A percentile compares a stretch with the other conserved stretches of the same genome.
These are phyloP conservation scores for Muscicapa comitata DNA, from an alignment of 2,797 vertebrate species.

Conservation along the genomic window DNA sequence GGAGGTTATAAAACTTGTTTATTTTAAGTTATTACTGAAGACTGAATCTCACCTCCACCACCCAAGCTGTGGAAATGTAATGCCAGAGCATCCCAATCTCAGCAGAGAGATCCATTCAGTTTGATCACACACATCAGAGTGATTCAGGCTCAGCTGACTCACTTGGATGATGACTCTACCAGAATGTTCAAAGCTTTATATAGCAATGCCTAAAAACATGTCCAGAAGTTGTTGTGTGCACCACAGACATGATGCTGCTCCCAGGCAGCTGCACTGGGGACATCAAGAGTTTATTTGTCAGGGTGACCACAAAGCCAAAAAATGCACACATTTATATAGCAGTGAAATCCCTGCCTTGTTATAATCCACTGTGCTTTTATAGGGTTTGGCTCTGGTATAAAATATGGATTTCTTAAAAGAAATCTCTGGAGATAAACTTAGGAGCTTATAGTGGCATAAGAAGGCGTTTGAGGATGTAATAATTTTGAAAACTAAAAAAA, in stretches of 20 bases:
- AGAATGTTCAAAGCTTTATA: conserved; percentile 34
- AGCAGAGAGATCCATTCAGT: not conserved
- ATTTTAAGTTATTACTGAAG: not conserved
- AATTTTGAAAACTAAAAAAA: not conserved
- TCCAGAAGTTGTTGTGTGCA: not conserved
- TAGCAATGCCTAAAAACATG: conserved; percentile 21
- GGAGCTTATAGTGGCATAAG: not conserved
- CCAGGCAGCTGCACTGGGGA: not conserved
- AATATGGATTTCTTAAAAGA: not conserved
- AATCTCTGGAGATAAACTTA: not conserved
- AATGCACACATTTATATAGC: not conserved
- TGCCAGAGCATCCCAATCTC: not conserved
- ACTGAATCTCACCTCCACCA: not conserved
- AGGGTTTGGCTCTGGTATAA: not conserved
- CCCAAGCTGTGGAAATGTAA: not conserved
- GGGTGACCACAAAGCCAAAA: not conserved
- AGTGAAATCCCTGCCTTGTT: not conserved
- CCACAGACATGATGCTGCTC: not conserved
- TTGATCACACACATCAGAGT: not conserved
- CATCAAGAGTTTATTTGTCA: not conserved
- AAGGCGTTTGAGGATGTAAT: not conserved
- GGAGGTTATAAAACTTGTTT: not conserved
- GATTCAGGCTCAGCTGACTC: conserved; percentile 59
- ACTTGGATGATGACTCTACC: not conserved
- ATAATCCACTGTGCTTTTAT: not conserved